These are phyloP conservation scores for Theristicus caerulescens DNA, from an alignment of 2,113 vertebrate genomes.

Conservation along the genomic window DNA sequence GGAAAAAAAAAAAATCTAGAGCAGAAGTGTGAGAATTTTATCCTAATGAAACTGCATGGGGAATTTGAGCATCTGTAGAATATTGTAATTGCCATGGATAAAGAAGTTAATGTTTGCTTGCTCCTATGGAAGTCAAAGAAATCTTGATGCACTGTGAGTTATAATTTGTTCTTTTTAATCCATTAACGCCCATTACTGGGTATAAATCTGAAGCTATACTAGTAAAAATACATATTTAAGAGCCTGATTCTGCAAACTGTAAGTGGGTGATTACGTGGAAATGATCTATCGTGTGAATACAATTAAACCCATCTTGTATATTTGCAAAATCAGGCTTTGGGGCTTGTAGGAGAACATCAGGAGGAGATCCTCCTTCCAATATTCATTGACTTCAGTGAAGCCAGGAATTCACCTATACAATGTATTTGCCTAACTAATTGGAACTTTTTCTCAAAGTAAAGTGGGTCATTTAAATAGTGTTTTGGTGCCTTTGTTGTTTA, in stretches of 20 bases:
- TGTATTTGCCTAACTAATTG: background rate
- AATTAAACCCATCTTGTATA: background rate
- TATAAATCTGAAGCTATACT: background rate
- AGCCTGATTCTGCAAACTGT: background rate
- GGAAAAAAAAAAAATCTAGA: background rate
- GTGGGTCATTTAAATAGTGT: background rate
- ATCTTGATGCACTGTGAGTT: background rate
- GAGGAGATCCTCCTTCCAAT: background rate
- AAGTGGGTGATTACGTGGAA: background rate
- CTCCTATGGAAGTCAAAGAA: background rate
- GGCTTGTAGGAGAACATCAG: background rate
- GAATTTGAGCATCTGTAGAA: background rate
- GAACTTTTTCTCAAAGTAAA: background rate
- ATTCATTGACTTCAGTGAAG: background rate
- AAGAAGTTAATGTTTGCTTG: background rate
- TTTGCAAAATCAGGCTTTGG: background rate
- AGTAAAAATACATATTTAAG: background rate
- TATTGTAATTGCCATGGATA: background rate
- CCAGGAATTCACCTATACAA: background rate
- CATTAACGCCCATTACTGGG: background rate
- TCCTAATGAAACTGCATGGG: background rate
- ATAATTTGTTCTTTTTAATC: background rate
- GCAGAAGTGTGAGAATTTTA: background rate
- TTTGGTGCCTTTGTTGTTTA: background rate
- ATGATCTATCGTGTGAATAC: background rate